phyloP scores from a whole-genome alignment of 2,797 vertebrate species.

The Pteropus rufus region DNA sequence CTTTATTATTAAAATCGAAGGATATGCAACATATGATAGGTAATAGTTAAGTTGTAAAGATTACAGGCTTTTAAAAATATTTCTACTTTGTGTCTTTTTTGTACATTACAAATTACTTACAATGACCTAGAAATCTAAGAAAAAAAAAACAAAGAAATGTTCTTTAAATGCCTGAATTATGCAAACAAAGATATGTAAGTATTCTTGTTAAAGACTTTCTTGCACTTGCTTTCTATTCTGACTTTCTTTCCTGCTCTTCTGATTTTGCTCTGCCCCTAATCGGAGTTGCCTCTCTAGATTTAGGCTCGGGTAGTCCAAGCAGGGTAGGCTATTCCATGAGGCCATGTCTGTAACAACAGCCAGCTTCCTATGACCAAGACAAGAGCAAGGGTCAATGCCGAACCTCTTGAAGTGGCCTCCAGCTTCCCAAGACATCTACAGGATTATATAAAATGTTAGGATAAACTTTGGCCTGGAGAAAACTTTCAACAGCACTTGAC shows the following conservation, averaged over 20 bases:
- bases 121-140: neutral
- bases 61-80: neutral
- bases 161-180: neutral
- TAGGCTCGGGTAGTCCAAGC: neutral
- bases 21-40: neutral
- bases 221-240: neutral
- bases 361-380: neutral
- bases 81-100: neutral
- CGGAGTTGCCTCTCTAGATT: slow-evolving; percentile 27
- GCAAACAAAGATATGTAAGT: neutral
- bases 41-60: neutral
- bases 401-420: neutral
- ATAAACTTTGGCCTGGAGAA: slow-evolving; percentile 38
- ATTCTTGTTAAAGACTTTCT: neutral
- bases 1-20: neutral
- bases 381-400: neutral
- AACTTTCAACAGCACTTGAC: slow-evolving; percentile 42
- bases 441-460: slow-evolving; percentile 43
- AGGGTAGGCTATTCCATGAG: neutral
- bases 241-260: neutral
- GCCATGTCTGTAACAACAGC: neutral
- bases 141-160: neutral
- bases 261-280: neutral
- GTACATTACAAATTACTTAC: neutral
- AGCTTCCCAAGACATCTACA: neutral